Base-by-base conservation (phyloP, 2,113 vertebrate genomes). In the Gasterosteus nipponicus region DNA sequence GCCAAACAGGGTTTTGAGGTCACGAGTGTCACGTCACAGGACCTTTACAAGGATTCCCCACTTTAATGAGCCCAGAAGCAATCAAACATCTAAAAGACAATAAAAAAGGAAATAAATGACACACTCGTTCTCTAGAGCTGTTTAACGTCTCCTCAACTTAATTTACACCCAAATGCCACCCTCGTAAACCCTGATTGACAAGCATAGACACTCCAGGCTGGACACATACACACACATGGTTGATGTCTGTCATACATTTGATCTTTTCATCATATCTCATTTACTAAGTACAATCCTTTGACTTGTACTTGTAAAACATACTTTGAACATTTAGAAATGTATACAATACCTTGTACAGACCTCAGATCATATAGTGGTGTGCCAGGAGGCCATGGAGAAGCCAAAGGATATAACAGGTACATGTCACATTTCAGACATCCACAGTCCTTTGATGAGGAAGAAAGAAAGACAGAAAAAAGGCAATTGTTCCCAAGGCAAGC, bases 91-190 rank as follows among this genome's bases (percentile, higher is more conserved):
- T 76, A 26, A 82, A 81, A 76, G 86, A 77, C 85, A 81, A 80
- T 73, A 82, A 80, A 84, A 59, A 68, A 58, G 74, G 38, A 75
- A 78, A 72, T 81, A 18, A 82, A 77, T 58, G 75, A 68, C 74
- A 69, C 65, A 4, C 77, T 83, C 26, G 35, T 71, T 59, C 22
- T 60, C 7, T 33, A 35, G 67, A 16, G 74, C 73, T 4, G 4
- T 26, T 84, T 84, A 81, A 85, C 67, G 14, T 83, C 82, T 69
- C 68, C 72, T 64, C 69, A 39, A 3, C 14, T 26, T 73, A 81
- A 81, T 87, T 90, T 82, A 84, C 86, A 88, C 88, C 73, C 46
- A 74, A 89, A 89, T 82, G 64, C 68, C 46, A 73, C 75, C 67
- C 58, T 77, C 73, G 74, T 82, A 86, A 85, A 83, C 56, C 19